Evolutionary conservation across 2,113 vertebrate species (phyloP).

Genomic region (Tupaia tana): DNA sequence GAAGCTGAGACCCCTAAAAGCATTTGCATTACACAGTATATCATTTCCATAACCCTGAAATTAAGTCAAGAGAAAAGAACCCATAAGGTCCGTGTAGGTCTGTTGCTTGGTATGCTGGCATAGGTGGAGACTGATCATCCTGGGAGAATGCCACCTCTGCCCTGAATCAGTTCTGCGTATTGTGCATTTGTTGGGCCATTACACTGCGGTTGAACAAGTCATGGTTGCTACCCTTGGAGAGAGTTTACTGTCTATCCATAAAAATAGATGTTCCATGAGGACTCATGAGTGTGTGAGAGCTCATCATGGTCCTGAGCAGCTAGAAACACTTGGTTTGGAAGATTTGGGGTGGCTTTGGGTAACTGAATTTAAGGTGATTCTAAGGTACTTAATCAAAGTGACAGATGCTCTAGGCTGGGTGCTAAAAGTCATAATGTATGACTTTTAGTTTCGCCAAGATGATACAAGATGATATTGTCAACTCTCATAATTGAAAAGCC

Average conservation of each 20-base stretch:
- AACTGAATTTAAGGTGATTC: not conserved
- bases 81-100: not conserved
- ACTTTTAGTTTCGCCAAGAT: not conserved
- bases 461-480: not conserved
- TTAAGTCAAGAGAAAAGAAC: not conserved
- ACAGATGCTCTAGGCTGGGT: not conserved
- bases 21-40: not conserved
- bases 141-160: not conserved
- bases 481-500: not conserved
- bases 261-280: no score
- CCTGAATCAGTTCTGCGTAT: fast-evolving
- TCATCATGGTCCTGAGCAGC: not conserved
- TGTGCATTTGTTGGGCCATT: not conserved
- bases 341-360: not conserved
- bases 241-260: not conserved
- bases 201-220: not conserved
- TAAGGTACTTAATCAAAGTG: not conserved
- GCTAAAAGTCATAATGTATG: not conserved
- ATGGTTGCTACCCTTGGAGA: not conserved
- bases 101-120: not conserved
- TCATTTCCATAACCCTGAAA: not conserved
- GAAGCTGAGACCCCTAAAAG: not conserved
- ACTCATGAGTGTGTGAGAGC: not conserved
- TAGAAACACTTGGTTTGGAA: not conserved
- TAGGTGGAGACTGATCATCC: not conserved